Conservation (phyloP, 1,140 invertebrate genomes). For the Hyphantria cunea region DNA sequence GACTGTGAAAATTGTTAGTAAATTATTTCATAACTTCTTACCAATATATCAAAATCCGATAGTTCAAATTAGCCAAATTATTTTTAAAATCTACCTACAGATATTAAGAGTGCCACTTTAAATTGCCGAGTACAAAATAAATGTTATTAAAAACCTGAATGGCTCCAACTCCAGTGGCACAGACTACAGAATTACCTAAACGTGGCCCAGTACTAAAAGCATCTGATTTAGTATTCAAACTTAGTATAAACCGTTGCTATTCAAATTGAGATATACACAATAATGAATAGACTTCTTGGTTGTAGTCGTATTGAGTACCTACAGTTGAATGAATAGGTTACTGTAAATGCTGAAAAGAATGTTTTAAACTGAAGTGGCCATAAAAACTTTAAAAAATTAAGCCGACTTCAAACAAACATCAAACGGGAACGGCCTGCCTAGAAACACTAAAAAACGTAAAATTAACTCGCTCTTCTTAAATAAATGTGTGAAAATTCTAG, state of each 20-base stretch:
- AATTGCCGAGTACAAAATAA: background rate
- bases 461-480: too few species aligned
- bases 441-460: too few species aligned
- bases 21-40: too few species aligned
- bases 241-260: constrained; percentile 35
- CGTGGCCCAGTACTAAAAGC: constrained; percentile 24
- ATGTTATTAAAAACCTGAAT: constrained; percentile 23
- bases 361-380: background rate
- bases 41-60: too few species aligned
- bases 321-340: constrained; percentile 21
- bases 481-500: too few species aligned
- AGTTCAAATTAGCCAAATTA: too few species aligned
- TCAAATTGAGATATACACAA: constrained; percentile 45
- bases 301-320: constrained; percentile 20
- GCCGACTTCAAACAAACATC: too few species aligned
- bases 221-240: constrained; percentile 45
- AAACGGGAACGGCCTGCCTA: too few species aligned
- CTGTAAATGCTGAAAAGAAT: constrained; percentile 22
- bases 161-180: constrained; percentile 9
- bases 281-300: constrained; percentile 30
- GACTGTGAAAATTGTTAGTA: too few species aligned
- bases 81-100: too few species aligned
- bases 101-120: too few species aligned
- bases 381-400: too few species aligned
- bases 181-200: constrained; percentile 23